Conservation (phyloP, 2,888 invertebrate genomes). For the Microdon myrmicae region DNA sequence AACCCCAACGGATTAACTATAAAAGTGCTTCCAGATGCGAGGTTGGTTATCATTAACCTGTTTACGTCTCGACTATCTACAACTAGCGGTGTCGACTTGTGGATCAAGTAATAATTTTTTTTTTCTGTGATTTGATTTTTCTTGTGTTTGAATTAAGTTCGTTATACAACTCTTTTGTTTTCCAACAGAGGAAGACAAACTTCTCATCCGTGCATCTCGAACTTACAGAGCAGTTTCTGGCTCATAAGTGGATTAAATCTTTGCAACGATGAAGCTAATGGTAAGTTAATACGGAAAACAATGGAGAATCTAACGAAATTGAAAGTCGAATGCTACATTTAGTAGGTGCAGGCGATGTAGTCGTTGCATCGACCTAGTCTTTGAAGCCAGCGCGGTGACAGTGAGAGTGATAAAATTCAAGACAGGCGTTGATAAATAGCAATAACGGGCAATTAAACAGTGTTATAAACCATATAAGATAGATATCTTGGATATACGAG, state of each 20-base stretch:
- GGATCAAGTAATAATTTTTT: slow-evolving; percentile 54
- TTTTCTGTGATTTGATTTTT: slow-evolving; percentile 48
- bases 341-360: no score
- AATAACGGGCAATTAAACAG: no score
- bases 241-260: slow-evolving; percentile 41
- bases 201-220: no score
- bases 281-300: slow-evolving; percentile 56
- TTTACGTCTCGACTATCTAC: slow-evolving; percentile 64
- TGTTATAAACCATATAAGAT: no score
- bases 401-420: no score
- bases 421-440: no score
- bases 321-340: no score
- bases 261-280: slow-evolving; percentile 63
- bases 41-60: slow-evolving; percentile 66
- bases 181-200: slow-evolving; percentile 9
- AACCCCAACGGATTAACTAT: slow-evolving; percentile 59
- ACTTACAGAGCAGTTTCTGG: slow-evolving; percentile 37
- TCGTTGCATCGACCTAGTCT: no score
- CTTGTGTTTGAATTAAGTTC: slow-evolving; percentile 47
- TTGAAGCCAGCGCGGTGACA: no score
- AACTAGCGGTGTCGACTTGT: slow-evolving; percentile 51
- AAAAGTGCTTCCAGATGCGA: slow-evolving; percentile 63
- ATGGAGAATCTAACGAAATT: not conserved
- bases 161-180: slow-evolving; percentile 57
- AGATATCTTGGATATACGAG: no score